A percentile compares a stretch with the other conserved stretches of the same genome.
phyloP scores from a whole-genome alignment of 2,113 vertebrate species.

The Rhinogobius similis region DNA sequence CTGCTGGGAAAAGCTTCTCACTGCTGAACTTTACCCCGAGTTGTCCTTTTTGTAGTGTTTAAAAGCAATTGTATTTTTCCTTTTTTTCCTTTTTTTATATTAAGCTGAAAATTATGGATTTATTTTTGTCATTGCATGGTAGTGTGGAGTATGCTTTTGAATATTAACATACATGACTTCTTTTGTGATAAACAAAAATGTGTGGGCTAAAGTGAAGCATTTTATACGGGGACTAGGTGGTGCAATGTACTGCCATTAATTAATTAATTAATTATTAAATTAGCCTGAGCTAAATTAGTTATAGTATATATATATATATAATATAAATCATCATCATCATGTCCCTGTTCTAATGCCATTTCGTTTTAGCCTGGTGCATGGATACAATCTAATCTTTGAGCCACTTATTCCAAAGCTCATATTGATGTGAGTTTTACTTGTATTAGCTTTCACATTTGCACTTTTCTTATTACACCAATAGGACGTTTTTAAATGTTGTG shows the following conservation, averaged over 20 bases:
- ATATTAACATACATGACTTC: slow-evolving; percentile 66
- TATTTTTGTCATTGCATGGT: slow-evolving; percentile 66
- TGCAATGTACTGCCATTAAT: neutral
- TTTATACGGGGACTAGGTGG: slow-evolving; percentile 6
- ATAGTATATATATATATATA: too few relatives aligned
- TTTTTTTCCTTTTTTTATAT: slow-evolving; percentile 33
- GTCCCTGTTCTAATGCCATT: slow-evolving; percentile 46
- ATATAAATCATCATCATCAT: too few relatives aligned
- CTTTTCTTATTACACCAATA: slow-evolving; percentile 63
- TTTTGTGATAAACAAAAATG: slow-evolving; percentile 62
- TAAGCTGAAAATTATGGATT: slow-evolving; percentile 44
- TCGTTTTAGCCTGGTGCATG: slow-evolving; percentile 68
- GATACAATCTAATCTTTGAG: slow-evolving; percentile 52
- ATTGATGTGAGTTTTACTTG: slow-evolving; percentile 56
- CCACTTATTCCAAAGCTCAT: slow-evolving; percentile 65
- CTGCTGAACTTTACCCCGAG: slow-evolving; percentile 47
- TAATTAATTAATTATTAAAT: neutral
- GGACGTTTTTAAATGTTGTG: slow-evolving; percentile 54
- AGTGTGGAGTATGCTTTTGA: slow-evolving; percentile 50
- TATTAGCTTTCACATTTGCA: slow-evolving; percentile 72
- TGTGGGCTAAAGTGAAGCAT: slow-evolving; percentile 62
- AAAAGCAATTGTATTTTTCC: slow-evolving; percentile 46
- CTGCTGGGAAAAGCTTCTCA: slow-evolving; percentile 68
- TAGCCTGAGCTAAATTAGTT: neutral
- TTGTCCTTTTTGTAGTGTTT: slow-evolving; percentile 40